These are phyloP conservation scores for Nemopilema nomurai DNA, from an alignment of 30 jellyfish, hydroid and myxozoan species.

Conservation along the genomic window DNA sequence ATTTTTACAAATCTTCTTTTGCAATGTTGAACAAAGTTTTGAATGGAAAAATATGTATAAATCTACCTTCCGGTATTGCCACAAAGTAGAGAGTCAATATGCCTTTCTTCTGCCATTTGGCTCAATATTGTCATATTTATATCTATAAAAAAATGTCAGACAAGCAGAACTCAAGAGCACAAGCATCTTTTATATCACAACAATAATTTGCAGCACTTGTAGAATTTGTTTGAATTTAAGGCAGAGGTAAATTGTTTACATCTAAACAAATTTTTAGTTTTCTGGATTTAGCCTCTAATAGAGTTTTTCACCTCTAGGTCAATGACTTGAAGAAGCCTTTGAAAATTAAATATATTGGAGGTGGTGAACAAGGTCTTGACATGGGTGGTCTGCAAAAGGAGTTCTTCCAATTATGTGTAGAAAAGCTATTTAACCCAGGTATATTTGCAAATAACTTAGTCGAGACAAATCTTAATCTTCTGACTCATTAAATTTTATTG, in stretches of 20 bases:
- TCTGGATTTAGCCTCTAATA: too few relatives aligned
- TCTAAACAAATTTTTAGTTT: too few relatives aligned
- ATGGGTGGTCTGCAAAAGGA: constrained; percentile 98
- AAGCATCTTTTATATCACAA: too few relatives aligned
- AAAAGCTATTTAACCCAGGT: constrained; percentile 84
- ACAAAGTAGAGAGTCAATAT: too few relatives aligned
- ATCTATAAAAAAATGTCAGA: too few relatives aligned
- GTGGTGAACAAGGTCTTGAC: constrained; percentile 97
- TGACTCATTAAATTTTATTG: neutral
- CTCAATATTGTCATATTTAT: too few relatives aligned
- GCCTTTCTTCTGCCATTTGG: too few relatives aligned
- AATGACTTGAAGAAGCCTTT: constrained; percentile 89
- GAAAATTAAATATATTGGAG: constrained; percentile 76
- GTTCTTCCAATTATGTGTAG: constrained; percentile 85
- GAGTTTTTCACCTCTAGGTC: constrained; percentile 28
- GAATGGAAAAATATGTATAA: neutral
- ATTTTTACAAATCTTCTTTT: neutral
- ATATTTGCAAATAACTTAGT: neutral
- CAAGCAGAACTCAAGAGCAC: too few relatives aligned
- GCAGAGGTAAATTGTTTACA: too few relatives aligned
- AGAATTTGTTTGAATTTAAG: too few relatives aligned
- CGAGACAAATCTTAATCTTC: neutral
- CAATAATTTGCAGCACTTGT: too few relatives aligned
- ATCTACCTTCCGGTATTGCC: too few relatives aligned
- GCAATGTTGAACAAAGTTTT: neutral